Evolutionary conservation across 2,888 invertebrate genomes (phyloP).

Genomic region (Seira ritae): DNA sequence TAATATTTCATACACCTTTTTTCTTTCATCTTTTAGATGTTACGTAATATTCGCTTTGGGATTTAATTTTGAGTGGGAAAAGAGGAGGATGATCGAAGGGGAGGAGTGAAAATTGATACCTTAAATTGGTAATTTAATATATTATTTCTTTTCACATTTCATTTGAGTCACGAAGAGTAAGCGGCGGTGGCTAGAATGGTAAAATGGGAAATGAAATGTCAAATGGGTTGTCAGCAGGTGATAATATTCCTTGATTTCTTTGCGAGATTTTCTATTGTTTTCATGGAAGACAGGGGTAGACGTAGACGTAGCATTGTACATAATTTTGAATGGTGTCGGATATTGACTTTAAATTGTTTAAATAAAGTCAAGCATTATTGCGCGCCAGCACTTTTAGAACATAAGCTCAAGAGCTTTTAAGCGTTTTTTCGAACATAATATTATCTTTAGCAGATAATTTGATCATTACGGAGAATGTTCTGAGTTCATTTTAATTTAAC

Average conservation of each 20-base stretch:
- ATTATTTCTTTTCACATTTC: slow-evolving; percentile 22
- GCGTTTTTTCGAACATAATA: too few species aligned
- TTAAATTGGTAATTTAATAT: slow-evolving; percentile 52
- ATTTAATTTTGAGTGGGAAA: not conserved
- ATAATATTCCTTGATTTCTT: too few species aligned
- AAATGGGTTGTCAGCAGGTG: not conserved
- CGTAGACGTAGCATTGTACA: not conserved
- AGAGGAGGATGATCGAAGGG: slow-evolving; percentile 15
- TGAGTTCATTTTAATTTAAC: too few species aligned
- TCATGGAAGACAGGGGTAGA: not conserved
- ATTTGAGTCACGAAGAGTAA: slow-evolving; percentile 30
- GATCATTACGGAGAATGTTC: too few species aligned
- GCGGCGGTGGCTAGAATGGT: too few species aligned
- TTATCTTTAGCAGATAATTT: too few species aligned
- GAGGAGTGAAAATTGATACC: not conserved
- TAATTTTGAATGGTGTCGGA: not conserved
- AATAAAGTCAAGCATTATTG: too few species aligned
- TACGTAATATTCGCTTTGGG: not conserved
- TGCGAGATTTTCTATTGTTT: too few species aligned
- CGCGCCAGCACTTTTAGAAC: too few species aligned
- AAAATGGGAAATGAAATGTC: not conserved
- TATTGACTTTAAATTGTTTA: not conserved
- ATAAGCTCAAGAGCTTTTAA: too few species aligned
- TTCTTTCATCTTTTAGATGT: not conserved
- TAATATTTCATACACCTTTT: slow-evolving; percentile 46